Percentiles rank a stretch among this genome's conserved stretches.
phyloP scores from a whole-genome alignment of 2,888 invertebrate species.

The Hydroisotoma schaefferi region DNA sequence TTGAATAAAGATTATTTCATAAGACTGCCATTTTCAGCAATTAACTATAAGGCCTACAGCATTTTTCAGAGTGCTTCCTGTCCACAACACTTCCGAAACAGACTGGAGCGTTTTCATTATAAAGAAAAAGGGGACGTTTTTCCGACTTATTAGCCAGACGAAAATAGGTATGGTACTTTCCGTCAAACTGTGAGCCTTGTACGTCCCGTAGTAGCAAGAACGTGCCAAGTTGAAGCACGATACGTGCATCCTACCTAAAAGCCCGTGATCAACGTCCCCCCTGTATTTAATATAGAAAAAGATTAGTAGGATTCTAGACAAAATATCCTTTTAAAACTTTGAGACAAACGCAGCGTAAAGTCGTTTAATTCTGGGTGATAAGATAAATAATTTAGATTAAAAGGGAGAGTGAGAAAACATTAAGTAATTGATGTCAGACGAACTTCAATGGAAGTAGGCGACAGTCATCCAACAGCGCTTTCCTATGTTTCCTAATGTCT shows the following conservation, averaged over 20 bases:
- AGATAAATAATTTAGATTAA: too few species aligned
- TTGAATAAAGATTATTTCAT: too few species aligned
- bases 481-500: conserved; percentile 36
- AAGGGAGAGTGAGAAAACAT: background rate
- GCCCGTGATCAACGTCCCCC: conserved; percentile 12
- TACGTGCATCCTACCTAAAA: background rate
- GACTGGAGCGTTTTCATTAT: conserved; percentile 31
- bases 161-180: conserved; percentile 30
- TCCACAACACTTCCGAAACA: conserved; percentile 41
- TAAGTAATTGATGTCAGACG: background rate
- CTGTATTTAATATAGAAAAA: too few species aligned
- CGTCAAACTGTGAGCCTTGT: conserved; percentile 33
- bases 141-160: conserved; percentile 38
- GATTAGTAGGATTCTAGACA: background rate
- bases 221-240: conserved; percentile 25
- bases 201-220: conserved; percentile 36
- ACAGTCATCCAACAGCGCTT: conserved; percentile 32
- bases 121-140: conserved; percentile 24
- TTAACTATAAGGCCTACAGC: conserved; percentile 22
- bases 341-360: background rate
- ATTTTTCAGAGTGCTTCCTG: conserved; percentile 23
- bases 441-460: conserved; percentile 27
- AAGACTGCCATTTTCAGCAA: too few species aligned
- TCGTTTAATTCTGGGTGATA: too few species aligned
- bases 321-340: background rate